phyloP scores from a whole-genome alignment of 2,888 invertebrate genomes.

The Xestia ashworthii region DNA sequence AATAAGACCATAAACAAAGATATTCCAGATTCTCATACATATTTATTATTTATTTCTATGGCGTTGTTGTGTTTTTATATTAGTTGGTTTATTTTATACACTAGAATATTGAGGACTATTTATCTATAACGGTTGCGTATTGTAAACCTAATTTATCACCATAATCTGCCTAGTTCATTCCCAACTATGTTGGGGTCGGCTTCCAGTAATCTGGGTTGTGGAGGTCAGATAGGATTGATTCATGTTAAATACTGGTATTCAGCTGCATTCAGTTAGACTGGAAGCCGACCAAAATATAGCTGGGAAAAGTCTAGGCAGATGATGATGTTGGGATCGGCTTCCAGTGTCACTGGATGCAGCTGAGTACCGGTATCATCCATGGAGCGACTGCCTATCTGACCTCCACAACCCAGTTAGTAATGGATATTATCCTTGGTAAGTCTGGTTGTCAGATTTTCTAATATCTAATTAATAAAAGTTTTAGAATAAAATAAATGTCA shows the following conservation, averaged over 20 bases:
- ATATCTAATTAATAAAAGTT: neutral
- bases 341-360: neutral
- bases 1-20: slow-evolving; percentile 13
- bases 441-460: too few species aligned
- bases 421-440: too few species aligned
- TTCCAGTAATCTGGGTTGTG: neutral
- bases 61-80: neutral
- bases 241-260: too few species aligned
- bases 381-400: neutral
- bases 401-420: neutral
- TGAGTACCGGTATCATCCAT: neutral
- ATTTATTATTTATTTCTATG: neutral
- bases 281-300: too few species aligned
- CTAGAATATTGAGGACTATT: neutral
- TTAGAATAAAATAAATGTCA: neutral
- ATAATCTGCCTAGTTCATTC: neutral
- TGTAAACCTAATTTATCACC: neutral
- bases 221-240: too few species aligned
- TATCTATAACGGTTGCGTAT: neutral
- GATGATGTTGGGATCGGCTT: neutral
- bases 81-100: slow-evolving; percentile 18
- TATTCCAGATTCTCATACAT: neutral
- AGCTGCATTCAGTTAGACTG: too few species aligned
- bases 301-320: too few species aligned
- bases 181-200: neutral